Evolutionary conservation across 2,888 invertebrate species (phyloP), one percentile per base, ranked within the genome.

Genomic region (Eurois occulta): DNA sequence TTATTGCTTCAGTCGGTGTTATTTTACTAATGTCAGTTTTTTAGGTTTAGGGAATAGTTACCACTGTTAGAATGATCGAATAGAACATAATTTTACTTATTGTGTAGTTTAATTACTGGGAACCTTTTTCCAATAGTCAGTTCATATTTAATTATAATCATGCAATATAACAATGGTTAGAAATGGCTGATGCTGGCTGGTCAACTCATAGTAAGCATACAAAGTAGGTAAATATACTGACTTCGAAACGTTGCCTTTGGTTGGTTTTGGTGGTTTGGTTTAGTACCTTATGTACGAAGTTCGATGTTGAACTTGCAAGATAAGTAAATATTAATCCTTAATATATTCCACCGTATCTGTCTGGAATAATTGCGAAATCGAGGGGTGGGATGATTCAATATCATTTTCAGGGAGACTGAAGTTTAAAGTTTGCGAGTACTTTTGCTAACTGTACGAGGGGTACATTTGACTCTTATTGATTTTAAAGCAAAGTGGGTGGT

Each of bases 261-360:
- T 64, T 7, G 4, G 55, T 46, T 62, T 64, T n/a, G n/a, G n/a
- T n/a, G n/a, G n/a, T n/a, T n/a, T n/a, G n/a, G 28, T 76, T 68
- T 65, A 43, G 16, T 66, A 66, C 8, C 66, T 46, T 35, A 28
- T 24, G 24, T 52, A 60, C 66, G 35, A 60, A 80, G 58, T 83
- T 83, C 32, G n/a, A 64, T 68, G 60, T 83, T 80, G 70, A 60
- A 83, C 65, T 83, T 66, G 48, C 41, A 66, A 52, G 69, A 46
- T 65, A 65, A 52, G 83, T 70, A 38, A 83, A 83, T 66, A 83
- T 69, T 41, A 77, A 69, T 69, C 32, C 28, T 41, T 81, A 41
- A 41, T 69, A 65, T 65, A 46, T 65, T 66, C 52, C 32, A 58
- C 70, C 58, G 32, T 43, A 48, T 55, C 41, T 38, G 38, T 68